These are phyloP conservation scores for Rhogogaster chlorosoma DNA, from an alignment of 2,888 invertebrate genomes.

Conservation along the genomic window DNA sequence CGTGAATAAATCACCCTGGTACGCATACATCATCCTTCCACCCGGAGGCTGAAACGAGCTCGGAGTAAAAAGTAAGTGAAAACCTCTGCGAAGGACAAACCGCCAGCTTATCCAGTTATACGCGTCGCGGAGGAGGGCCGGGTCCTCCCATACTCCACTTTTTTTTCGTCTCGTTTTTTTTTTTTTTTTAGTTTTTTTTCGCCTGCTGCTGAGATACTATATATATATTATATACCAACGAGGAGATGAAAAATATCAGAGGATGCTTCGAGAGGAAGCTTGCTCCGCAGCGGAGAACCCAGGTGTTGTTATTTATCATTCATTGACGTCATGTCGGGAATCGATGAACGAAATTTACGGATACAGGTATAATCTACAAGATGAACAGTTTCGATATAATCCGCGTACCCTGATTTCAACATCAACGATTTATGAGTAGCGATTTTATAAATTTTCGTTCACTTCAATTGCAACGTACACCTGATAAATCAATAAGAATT, in stretches of 20 bases:
- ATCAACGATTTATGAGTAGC: not conserved
- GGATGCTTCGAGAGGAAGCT: constrained; percentile 15
- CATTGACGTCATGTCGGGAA: constrained; percentile 31
- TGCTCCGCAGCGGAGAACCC: constrained; percentile 1
- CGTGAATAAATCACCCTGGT: constrained; percentile 65
- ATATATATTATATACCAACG: not conserved
- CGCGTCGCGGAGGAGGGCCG: constrained; percentile 53
- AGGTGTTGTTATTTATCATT: constrained; percentile 52
- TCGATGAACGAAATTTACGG: constrained; percentile 1
- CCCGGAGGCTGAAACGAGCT: constrained; percentile 56
- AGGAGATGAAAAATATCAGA: constrained; percentile 51
- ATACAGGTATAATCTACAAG: not conserved
- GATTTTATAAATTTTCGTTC: not conserved
- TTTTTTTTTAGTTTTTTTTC: not conserved
- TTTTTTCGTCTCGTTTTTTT: constrained; percentile 34
- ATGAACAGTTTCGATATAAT: not conserved
- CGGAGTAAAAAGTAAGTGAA: constrained; percentile 66
- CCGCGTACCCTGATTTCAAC: not conserved
- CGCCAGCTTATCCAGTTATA: constrained; percentile 69
- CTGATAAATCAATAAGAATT: too few relatives aligned
- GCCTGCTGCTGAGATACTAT: not conserved
- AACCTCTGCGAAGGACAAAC: constrained; percentile 68
- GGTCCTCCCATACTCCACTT: constrained; percentile 44
- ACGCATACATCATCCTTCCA: constrained; percentile 65
- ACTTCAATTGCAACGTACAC: not conserved